Evolutionary conservation across 1,140 invertebrate species (phyloP), one percentile per base, ranked within the genome.

Genomic region (Atta texana): DNA sequence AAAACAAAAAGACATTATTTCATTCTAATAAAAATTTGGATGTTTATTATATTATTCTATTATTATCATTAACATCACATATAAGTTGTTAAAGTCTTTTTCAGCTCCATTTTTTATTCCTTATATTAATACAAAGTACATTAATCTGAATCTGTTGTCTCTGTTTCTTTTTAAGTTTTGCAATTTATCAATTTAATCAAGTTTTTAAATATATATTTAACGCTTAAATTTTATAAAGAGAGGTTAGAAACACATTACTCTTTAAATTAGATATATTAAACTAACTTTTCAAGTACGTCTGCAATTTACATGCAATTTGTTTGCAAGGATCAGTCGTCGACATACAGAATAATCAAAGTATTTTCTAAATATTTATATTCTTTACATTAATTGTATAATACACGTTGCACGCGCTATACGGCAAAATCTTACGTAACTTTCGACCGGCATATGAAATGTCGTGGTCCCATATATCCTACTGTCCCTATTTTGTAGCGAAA

Each of bases 201-300:
- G 2, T 64, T 44, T 49, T 57, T 21, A 0, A 16, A 31, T 1
- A 75, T 24, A 24, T 8, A 59, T 3, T 59, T 57, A 18, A 21
- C 7, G 53, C 18, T 2, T n/a, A 57, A 8, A 57, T 51, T 16
- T 51, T 10, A 51, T 5, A 1, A 55, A 57, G 28, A 18, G 31
- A 87, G 39, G 71, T 90, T 90, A 87, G 6, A 39, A 69, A 57
- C 18, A 21, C 0, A 64, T 31, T n/a, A 21, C 14, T 12, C 1
- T 14, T 39, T 2, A 5, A 28, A 51, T 21, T 59, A 51, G 78
- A 51, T 24, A 44, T 12, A 44, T 44, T 34, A 53, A 18, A 59
- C 88, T 91, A 95, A 98, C 97, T 96, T 95, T 96, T 95, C 86
- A 98, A 96, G 93, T 97, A 98, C 91, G 96, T 96, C 95, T 98